These are phyloP conservation scores for Apodemus sylvaticus DNA, from an alignment of 2,113 vertebrate species.

Conservation along the genomic window DNA sequence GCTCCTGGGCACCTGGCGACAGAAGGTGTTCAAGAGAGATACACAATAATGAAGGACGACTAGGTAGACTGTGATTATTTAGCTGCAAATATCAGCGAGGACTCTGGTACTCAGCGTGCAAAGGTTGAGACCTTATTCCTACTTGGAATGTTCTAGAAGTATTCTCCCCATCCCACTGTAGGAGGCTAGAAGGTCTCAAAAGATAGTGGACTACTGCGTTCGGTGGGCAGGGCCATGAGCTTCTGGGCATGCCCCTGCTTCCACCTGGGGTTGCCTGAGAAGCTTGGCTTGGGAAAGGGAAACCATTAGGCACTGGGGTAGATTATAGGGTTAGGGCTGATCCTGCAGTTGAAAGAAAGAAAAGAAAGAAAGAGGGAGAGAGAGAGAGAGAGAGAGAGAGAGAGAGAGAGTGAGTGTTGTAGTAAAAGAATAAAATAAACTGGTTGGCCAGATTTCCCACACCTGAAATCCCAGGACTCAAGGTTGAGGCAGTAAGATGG, in stretches of 20 bases:
- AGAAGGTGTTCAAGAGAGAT: neutral
- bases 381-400: too few species aligned
- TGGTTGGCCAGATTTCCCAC: neutral
- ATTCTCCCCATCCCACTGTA: too few species aligned
- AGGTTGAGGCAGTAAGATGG: neutral
- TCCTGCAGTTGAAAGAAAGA: conserved; percentile 29
- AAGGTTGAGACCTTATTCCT: neutral
- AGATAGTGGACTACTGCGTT: neutral
- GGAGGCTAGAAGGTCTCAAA: neutral
- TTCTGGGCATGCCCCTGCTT: neutral
- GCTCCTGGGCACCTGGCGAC: neutral
- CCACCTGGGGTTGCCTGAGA: neutral
- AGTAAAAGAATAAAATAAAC: neutral
- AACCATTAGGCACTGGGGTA: conserved; percentile 54
- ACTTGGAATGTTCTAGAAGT: neutral
- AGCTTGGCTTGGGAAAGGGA: neutral
- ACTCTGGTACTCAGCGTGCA: neutral
- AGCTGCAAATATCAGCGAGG: neutral
- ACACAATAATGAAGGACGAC: accelerated
- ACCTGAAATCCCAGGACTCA: too few species aligned
- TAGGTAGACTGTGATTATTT: neutral
- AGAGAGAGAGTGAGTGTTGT: neutral
- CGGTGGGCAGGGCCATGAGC: too few species aligned
- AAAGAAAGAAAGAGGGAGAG: conserved; percentile 21
- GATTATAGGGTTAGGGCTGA: conserved; percentile 26